These are phyloP conservation scores for Ochropacha duplaris DNA, from an alignment of 2,888 invertebrate genomes.

Conservation along the genomic window DNA sequence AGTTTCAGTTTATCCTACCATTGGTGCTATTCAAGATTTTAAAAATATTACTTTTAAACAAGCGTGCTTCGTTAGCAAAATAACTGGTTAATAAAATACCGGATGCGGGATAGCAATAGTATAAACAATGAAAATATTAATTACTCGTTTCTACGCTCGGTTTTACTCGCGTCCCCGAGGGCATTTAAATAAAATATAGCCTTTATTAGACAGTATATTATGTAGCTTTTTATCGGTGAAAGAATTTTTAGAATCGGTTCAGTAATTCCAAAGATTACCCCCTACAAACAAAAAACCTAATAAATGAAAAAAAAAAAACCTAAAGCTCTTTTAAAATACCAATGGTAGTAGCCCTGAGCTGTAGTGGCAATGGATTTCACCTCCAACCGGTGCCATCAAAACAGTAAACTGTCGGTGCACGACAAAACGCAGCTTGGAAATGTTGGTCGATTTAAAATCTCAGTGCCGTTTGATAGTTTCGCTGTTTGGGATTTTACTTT, in stretches of 20 bases:
- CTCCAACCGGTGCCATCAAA: background rate
- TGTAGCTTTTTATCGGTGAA: too few relatives aligned
- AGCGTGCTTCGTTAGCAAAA: background rate
- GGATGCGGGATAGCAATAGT: too few relatives aligned
- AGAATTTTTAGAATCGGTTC: too few relatives aligned
- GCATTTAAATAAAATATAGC: too few relatives aligned
- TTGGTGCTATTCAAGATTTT: slow-evolving; percentile 14
- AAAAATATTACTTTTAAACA: background rate
- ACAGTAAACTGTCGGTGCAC: background rate
- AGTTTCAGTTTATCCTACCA: slow-evolving; percentile 23
- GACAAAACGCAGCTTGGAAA: background rate
- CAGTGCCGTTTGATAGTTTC: background rate
- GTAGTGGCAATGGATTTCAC: background rate
- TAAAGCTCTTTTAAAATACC: background rate
- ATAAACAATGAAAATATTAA: too few relatives aligned
- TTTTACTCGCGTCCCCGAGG: too few relatives aligned
- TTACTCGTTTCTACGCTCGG: too few relatives aligned
- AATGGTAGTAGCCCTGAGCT: background rate
- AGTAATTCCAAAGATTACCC: too few relatives aligned
- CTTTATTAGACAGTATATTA: too few relatives aligned
- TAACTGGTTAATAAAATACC: too few relatives aligned
- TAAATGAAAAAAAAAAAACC: background rate
- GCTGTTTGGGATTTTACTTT: background rate
- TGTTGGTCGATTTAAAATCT: background rate
- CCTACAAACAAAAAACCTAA: too few relatives aligned